These are phyloP conservation scores for Lepisosteus oculatus DNA, from an alignment of 2,113 vertebrate genomes.

Conservation along the genomic window DNA sequence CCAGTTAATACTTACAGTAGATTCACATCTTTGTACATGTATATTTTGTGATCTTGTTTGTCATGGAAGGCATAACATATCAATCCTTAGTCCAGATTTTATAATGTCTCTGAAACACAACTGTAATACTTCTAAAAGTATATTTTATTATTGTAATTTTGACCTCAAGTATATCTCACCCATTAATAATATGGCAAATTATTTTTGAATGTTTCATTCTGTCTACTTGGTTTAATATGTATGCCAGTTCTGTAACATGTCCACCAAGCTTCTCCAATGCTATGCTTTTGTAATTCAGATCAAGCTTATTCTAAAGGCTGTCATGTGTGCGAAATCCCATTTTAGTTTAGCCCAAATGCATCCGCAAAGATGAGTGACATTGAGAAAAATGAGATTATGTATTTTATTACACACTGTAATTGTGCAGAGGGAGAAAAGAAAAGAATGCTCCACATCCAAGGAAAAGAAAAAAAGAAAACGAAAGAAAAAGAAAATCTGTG, in stretches of 20 bases:
- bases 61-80: too few relatives aligned
- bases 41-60: too few relatives aligned
- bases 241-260: slow-evolving; percentile 13
- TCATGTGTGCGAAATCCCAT: slow-evolving; percentile 18
- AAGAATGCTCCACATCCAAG: too few relatives aligned
- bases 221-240: slow-evolving; percentile 16
- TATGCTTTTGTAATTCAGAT: slow-evolving; percentile 28
- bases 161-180: background rate
- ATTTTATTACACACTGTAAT: background rate
- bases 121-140: slow-evolving; percentile 10
- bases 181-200: slow-evolving; percentile 10
- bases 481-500: too few relatives aligned
- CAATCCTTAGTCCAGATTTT: slow-evolving; percentile 1
- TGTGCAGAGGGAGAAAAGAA: background rate
- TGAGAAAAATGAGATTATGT: background rate
- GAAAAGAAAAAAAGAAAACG: too few relatives aligned
- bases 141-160: background rate
- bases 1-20: too few relatives aligned
- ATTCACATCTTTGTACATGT: too few relatives aligned
- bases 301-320: slow-evolving; percentile 17
- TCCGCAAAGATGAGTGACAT: background rate
- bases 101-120: slow-evolving; percentile 6
- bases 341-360: slow-evolving; percentile 9
- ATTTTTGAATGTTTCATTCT: slow-evolving; percentile 13
- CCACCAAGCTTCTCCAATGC: slow-evolving; percentile 15